Conservation (phyloP, 2,888 invertebrate species). For the Ctenicera cuprea region DNA sequence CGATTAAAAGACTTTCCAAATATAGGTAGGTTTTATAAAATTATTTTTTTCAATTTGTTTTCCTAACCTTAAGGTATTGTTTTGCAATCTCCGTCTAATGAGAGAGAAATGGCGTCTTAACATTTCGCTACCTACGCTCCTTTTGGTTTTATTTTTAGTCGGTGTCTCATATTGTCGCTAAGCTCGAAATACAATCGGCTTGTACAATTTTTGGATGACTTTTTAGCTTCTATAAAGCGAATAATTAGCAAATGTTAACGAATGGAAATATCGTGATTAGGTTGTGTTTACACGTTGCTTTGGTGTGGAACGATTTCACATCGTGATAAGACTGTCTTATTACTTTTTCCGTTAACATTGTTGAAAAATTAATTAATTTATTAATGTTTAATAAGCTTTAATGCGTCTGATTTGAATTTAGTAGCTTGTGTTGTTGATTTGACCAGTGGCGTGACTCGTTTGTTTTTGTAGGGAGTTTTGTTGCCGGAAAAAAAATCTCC, state of each 20-base stretch:
- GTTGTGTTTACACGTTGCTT: slow-evolving; percentile 20
- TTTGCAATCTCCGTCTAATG: slow-evolving; percentile 28
- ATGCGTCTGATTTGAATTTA: too few relatives aligned
- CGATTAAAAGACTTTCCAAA: slow-evolving; percentile 70
- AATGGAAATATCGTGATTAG: neutral
- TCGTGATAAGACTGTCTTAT: neutral
- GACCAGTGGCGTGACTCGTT: slow-evolving; percentile 13
- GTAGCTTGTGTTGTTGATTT: slow-evolving; percentile 11
- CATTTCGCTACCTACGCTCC: slow-evolving; percentile 47
- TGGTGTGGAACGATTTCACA: slow-evolving; percentile 7
- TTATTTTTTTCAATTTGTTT: neutral
- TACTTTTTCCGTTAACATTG: neutral
- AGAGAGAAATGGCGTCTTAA: slow-evolving; percentile 49
- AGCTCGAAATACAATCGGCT: slow-evolving; percentile 21
- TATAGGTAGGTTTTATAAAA: slow-evolving; percentile 66
- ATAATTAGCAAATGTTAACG: neutral
- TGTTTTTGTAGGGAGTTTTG: too few relatives aligned
- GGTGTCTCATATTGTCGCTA: slow-evolving; percentile 34
- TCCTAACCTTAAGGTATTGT: neutral
- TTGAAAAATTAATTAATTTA: slow-evolving; percentile 10
- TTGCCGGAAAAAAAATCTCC: too few relatives aligned
- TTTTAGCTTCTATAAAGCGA: neutral
- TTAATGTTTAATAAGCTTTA: neutral
- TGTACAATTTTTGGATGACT: neutral
- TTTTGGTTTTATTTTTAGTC: slow-evolving; percentile 45